Base-by-base conservation (phyloP, 2,113 vertebrate species). In the Eulemur macaco region DNA sequence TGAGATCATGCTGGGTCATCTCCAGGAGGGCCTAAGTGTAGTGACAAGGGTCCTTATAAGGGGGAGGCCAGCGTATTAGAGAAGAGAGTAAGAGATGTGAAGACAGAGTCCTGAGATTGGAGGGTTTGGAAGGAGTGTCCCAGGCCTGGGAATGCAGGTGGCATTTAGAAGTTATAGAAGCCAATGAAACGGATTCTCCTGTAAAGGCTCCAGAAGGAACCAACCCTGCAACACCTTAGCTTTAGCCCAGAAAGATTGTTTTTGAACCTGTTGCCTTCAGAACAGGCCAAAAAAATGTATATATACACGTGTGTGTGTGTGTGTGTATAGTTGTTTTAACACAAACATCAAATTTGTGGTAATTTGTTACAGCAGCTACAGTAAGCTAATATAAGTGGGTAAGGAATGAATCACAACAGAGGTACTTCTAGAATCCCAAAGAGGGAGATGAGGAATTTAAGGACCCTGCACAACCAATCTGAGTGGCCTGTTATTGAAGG, bases 11-110 rank as follows among this genome's bases (percentile, higher is more conserved):
- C 13, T 54, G 15, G 0, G 5, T 73, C 45, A n/a, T 12, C 34
- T 78, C 17, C 8, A 7, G 1, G 2, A 47, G 17, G 9, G 2
- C 1, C 2, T 31, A 25, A 47, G 37, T 76, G 8, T 10, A n/a
- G 6, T n/a, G 13, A 52, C 12, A n/a, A 34, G 12, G 2, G 13
- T 52, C 3, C n/a, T 68, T 42, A 31, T n/a, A n/a, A 56, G 14
- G 29, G 4, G 37, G 3, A 50, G 13, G 39, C 18, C 73, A 39
- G 63, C 34, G n/a, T 11, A n/a, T 42, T 37, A 69, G 8, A 39
- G 17, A 47, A 84, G 11, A 6, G 52, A n/a, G 56, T 11, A 69
- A 20, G 6, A 37, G 11, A 64, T 29, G 13, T 12, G 18, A 64
- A 12, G 5, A 39, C 47, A 52, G 12, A 56, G 7, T 20, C 25